Evolutionary conservation across 2,797 vertebrate genomes (phyloP).

Genomic region (Hoplostethus mediterraneus): DNA sequence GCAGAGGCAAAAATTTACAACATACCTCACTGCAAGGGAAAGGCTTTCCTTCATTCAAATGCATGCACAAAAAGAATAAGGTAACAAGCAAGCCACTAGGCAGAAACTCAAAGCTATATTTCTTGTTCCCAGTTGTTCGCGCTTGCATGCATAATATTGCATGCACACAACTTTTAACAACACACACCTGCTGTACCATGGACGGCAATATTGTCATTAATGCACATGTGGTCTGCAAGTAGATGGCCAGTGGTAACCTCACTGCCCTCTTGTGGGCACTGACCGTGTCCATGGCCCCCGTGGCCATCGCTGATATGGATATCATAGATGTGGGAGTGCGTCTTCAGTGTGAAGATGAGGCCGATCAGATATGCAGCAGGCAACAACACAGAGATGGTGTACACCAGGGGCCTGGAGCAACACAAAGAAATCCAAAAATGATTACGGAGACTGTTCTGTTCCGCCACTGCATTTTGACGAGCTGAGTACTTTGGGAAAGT

Average conservation of each 20-base stretch:
- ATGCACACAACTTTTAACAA: slow-evolving; percentile 18
- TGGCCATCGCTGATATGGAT: slow-evolving; percentile 88
- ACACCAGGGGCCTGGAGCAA: slow-evolving; percentile 84
- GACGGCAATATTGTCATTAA: slow-evolving; percentile 59
- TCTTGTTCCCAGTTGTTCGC: not conserved
- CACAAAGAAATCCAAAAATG: not conserved
- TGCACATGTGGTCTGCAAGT: slow-evolving; percentile 46
- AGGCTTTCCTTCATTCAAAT: not conserved
- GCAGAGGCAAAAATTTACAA: not conserved
- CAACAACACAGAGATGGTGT: slow-evolving; percentile 87
- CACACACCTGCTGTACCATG: slow-evolving; percentile 57
- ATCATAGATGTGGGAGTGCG: slow-evolving; percentile 91
- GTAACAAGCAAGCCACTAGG: slow-evolving; percentile 13
- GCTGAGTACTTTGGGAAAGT: not conserved
- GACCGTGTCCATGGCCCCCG: slow-evolving; percentile 75
- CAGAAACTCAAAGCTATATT: not conserved
- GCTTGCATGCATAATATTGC: not conserved
- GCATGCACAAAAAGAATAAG: slow-evolving; percentile 43
- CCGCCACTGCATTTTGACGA: not conserved
- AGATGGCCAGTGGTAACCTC: slow-evolving; percentile 42
- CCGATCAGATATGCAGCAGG: slow-evolving; percentile 88
- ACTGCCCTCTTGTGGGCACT: slow-evolving; percentile 56
- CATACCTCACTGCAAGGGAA: not conserved
- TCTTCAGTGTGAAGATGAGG: slow-evolving; percentile 91
- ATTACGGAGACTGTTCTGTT: not conserved